These are phyloP conservation scores for Beris morrisii DNA, from an alignment of 2,888 invertebrate species.

Conservation along the genomic window DNA sequence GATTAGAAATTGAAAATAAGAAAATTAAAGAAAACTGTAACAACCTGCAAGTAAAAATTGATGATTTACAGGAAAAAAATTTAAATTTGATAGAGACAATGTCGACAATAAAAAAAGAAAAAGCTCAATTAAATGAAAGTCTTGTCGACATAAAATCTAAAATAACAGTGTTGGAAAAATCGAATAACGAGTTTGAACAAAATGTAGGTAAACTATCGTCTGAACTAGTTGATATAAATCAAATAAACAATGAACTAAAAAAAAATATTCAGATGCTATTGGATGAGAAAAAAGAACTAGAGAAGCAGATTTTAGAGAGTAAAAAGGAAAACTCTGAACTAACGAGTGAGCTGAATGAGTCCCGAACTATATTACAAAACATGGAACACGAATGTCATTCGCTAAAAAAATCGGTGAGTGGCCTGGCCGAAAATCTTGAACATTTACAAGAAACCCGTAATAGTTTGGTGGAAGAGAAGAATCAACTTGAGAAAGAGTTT, in stretches of 20 bases:
- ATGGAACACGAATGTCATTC: slow-evolving; percentile 26
- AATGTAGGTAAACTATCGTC: slow-evolving; percentile 6
- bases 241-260: neutral
- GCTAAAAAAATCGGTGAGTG: slow-evolving; percentile 20
- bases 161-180: slow-evolving; percentile 18
- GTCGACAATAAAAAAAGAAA: slow-evolving; percentile 1
- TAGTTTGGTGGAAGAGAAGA: slow-evolving; percentile 15
- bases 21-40: neutral
- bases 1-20: neutral
- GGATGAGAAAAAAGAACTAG: slow-evolving; percentile 48
- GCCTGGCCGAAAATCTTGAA: slow-evolving; percentile 6
- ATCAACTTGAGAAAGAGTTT: slow-evolving; percentile 13
- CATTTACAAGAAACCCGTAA: slow-evolving; percentile 20
- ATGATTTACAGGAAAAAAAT: slow-evolving; percentile 11
- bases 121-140: neutral
- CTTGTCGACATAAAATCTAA: slow-evolving; percentile 9
- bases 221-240: neutral
- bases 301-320: slow-evolving; percentile 50
- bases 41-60: neutral
- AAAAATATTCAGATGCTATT: slow-evolving; percentile 2
- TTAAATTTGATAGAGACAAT: neutral
- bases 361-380: slow-evolving; percentile 29
- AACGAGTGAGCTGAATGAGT: slow-evolving; percentile 15
- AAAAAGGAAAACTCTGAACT: slow-evolving; percentile 40
- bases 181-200: slow-evolving; percentile 33